Base-by-base conservation (phyloP, 1,140 invertebrate species). In the Brachionus calyciflorus region DNA sequence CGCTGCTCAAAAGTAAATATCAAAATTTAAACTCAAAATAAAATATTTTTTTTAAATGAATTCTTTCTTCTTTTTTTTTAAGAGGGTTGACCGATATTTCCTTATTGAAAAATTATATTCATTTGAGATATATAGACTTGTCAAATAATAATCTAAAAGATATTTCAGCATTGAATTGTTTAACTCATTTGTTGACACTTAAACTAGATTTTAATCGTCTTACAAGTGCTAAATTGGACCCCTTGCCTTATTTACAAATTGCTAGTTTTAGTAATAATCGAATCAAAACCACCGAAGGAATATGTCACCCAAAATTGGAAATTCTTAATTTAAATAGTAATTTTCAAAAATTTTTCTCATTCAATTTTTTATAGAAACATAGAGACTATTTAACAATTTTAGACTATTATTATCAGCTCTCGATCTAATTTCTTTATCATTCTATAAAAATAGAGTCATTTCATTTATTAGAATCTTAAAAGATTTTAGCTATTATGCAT, bases 181-280 rank as follows among this genome's bases (percentile, higher is more conserved):
- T 85, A 12, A 82, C 83, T n/a, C 82, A 84, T 78, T 77, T 85
- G 79, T 78, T 85, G 77, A 84, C 83, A 17, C 78, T 85, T 53
- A 84, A 84, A 79, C 81, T 82, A 12, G 83, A 85, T 60, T 78
- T 80, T 49, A 85, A 85, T 78, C 30, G 81, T 44, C 80, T 85
- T 33, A 80, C 80, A 28, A 81, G 79, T 77, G 82, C 81, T 19
- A 80, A 80, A 57, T 55, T 85, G 49, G 83, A 84, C 12, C 81
- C 83, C 70, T 81, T 84, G 81, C 83, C 83, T 26, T 85, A 83
- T 65, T 78, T 85, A 73, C 84, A 85, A 76, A 78, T 80, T 14
- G 83, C 83, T 9, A 82, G 79, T 69, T 85, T 85, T 77, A 83
- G 80, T 77, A 80, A 83, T 75, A 85, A 85, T 78, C 81, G 79